These are phyloP conservation scores for Amiota communis DNA, from an alignment of 2,888 invertebrate species.

Conservation along the genomic window DNA sequence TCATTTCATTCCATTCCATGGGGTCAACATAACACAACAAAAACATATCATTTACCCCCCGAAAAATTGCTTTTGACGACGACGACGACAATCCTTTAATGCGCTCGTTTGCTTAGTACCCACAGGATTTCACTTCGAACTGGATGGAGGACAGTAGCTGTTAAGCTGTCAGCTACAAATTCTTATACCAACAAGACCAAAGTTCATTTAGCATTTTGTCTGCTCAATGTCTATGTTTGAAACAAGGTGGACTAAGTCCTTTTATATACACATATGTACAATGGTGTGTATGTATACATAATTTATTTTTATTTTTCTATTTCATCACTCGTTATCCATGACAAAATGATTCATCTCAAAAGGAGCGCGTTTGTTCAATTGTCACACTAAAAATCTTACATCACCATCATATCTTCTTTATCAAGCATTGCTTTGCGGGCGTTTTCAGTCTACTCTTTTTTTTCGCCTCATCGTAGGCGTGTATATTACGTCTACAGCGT, in stretches of 20 bases:
- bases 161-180: constrained; percentile 21
- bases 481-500: constrained; percentile 29
- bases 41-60: background rate
- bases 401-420: too few relatives aligned
- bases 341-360: too few relatives aligned
- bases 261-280: background rate
- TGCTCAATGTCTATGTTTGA: too few relatives aligned
- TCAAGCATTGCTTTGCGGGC: too few relatives aligned
- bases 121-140: too few relatives aligned
- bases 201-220: background rate
- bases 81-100: constrained; percentile 26
- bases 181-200: background rate
- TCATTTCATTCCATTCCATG: background rate
- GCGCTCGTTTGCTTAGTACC: constrained; percentile 3
- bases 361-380: too few relatives aligned
- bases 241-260: too few relatives aligned
- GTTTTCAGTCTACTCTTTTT: too few relatives aligned
- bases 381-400: too few relatives aligned
- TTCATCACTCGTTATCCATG: too few relatives aligned
- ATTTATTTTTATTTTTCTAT: too few relatives aligned
- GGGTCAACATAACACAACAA: constrained; percentile 9
- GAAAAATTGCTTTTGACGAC: background rate
- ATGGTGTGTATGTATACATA: too few relatives aligned
- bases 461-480: constrained; percentile 44
- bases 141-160: background rate